These are phyloP conservation scores for Catharus fuscescens DNA, from an alignment of 2,113 vertebrate species.

Conservation along the genomic window DNA sequence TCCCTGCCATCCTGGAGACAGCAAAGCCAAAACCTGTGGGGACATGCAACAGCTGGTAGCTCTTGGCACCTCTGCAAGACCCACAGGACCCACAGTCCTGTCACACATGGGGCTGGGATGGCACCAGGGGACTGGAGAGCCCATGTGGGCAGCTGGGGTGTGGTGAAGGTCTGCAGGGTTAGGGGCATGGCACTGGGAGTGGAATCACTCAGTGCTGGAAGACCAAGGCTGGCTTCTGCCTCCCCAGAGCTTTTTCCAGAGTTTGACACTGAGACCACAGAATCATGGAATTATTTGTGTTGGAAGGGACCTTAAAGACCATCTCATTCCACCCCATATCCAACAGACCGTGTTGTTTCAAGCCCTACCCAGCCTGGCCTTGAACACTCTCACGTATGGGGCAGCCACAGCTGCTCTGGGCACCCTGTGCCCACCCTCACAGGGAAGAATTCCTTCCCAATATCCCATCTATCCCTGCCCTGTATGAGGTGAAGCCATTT, in stretches of 20 bases:
- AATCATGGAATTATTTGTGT: background rate
- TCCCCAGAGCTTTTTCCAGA: background rate
- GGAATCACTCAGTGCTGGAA: background rate
- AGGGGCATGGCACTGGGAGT: background rate
- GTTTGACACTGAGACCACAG: background rate
- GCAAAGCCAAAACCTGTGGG: background rate
- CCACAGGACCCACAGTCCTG: background rate
- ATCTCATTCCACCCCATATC: background rate
- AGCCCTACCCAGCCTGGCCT: background rate
- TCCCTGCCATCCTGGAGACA: background rate
- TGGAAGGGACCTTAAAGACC: background rate
- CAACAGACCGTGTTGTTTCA: background rate
- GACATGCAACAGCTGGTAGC: background rate
- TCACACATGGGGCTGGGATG: background rate
- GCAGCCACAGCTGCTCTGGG: background rate
- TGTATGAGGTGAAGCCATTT: background rate
- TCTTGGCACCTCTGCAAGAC: background rate
- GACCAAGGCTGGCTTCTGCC: background rate
- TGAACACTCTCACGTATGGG: background rate
- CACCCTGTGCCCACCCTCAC: background rate
- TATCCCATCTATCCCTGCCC: background rate
- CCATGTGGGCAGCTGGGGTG: fast-evolving
- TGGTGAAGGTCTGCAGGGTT: background rate
- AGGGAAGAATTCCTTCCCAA: background rate
- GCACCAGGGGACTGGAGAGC: background rate